Evolutionary conservation across 2,797 vertebrate genomes (phyloP), one percentile per base, ranked within the genome.

Genomic region (Momotus momota): DNA sequence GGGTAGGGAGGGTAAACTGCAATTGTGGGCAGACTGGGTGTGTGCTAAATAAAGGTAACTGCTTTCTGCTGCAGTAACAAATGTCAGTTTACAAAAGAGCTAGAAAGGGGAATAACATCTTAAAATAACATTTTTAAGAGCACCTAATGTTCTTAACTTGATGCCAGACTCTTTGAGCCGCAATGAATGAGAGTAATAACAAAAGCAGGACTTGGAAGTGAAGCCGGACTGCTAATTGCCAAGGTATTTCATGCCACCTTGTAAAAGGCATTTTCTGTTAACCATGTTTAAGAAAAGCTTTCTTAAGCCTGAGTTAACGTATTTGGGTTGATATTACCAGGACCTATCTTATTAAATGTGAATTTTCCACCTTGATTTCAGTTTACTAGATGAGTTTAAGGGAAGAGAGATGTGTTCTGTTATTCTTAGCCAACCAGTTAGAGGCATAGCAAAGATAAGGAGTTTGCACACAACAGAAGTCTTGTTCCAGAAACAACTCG

Each of bases 41-140:
- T 38, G 52, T 65, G 38, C 81, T 93, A 84, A 87, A 93, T 89
- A 87, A 96, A 94, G 77, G 48, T 83, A 43, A 35, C 82, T 78
- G 55, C 66, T 81, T 48, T 82, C 82, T 11, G 10, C 48, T 69
- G 58, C 74, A 88, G 81, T 84, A 93, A 84, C 55, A 92, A 95
- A 81, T 66, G 83, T 45, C 77, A 75, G 88, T 94, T 94, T 95
- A 90, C 75, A 69, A 84, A 93, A 91, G 90, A 82, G 52, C 71
- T 88, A 25, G 81, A 66, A 90, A 26, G 10, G 64, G 35, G 72
- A 92, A 72, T 87, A 89, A 81, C 79, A 88, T 71, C 86, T 83
- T 91, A 91, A 96, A 95, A 92, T 73, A 91, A 87, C 75, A 14
- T 71, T 92, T 94, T 90, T 64, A 77, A 90, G 71, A 87, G 71